Evolutionary conservation across 2,888 invertebrate species (phyloP), one percentile per base, ranked within the genome.

Genomic region (Pelosia muscerda): DNA sequence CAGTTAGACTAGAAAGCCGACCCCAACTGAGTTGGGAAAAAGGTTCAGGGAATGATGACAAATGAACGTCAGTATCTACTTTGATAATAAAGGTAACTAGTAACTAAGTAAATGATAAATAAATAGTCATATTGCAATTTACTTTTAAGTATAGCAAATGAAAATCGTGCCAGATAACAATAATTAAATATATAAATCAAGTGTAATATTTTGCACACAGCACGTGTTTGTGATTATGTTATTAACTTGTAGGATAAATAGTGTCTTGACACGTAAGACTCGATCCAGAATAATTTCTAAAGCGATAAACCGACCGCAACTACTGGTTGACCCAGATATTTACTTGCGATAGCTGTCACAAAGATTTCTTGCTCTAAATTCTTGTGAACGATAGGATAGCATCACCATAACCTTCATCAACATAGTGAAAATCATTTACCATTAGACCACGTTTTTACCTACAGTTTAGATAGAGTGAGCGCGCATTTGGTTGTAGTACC

Each of bases 41-140:
- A n/a, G n/a, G n/a, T n/a, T n/a, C n/a, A n/a, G n/a, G n/a, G n/a
- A n/a, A n/a, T n/a, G n/a, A n/a, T n/a, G n/a, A n/a, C n/a, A n/a
- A n/a, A n/a, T n/a, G n/a, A n/a, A n/a, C n/a, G 42, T 59, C 22
- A 15, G 58, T 59, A 49, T 59, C 58, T 59, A 22, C 34, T 22
- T 22, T 34, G 34, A 9, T 49, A 19, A 19, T 38, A 2, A 1
- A 13, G 34, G 34, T 11, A 34, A 34, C 34, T 34, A 11, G 13
- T 42, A 42, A 38, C 15, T 38, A 38, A 38, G 5, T 8, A 38
- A 38, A 19, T 8, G 49, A 49, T 49, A 49, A 49, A n/a, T n/a
- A 49, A n/a, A 49, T 42, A 42, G 15, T 42, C 15, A 38, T 38
- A 15, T 6, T 19, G 42, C 42, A 42, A 42, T 42, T 42, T 42